phyloP scores from a whole-genome alignment of 1,140 invertebrate genomes.

The Elysia chlorotica region DNA sequence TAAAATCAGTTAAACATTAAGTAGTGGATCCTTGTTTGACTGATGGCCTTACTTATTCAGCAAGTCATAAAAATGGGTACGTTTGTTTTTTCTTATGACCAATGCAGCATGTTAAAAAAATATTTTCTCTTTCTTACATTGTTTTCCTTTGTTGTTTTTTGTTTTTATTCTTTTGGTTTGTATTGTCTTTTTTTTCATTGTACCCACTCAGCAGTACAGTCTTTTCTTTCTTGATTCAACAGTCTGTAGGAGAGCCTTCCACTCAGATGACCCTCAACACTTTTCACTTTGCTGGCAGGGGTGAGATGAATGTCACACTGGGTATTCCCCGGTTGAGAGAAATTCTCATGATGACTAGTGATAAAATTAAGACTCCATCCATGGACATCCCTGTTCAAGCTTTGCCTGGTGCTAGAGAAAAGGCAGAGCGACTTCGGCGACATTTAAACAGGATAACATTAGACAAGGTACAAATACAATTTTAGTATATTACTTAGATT shows the following conservation, averaged over 20 bases:
- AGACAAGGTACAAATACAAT: conserved; percentile 70
- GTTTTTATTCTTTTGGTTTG: no score
- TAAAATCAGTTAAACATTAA: no score
- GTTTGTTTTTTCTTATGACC: no score
- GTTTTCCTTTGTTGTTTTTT: no score
- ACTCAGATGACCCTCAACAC: conserved; percentile 99
- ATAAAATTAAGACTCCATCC: conserved; percentile 90
- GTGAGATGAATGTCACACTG: conserved; percentile 99
- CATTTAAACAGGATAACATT: conserved; percentile 78
- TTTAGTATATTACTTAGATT: no score
- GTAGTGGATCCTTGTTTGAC: no score
- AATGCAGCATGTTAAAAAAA: no score
- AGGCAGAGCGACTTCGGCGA: conserved; percentile 39
- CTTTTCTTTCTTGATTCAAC: conserved; percentile 23
- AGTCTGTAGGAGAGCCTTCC: conserved; percentile 96
- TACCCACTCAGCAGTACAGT: no score
- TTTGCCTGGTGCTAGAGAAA: conserved; percentile 21
- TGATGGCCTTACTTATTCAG: no score
- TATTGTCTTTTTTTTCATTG: no score
- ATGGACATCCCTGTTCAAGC: conserved; percentile 87
- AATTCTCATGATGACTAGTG: conserved; percentile 94
- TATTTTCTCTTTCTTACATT: no score
- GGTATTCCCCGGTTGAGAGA: conserved; percentile 94
- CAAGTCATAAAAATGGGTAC: no score
- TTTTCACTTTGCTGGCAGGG: conserved; percentile 98